Evolutionary conservation across 2,888 invertebrate genomes (phyloP).

Genomic region (Liodrosophila aerea): DNA sequence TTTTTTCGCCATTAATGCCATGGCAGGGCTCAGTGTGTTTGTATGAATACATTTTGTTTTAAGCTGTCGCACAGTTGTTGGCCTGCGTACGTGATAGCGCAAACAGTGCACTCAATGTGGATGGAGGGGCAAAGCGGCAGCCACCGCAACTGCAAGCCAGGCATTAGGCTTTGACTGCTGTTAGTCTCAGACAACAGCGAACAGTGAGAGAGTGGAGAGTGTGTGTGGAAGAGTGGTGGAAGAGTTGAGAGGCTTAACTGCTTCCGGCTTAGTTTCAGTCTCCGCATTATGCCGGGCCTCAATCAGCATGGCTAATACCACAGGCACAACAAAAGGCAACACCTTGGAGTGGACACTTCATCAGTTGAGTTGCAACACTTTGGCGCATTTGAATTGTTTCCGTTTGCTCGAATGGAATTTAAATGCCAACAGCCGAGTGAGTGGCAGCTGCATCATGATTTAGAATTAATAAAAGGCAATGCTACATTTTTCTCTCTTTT

Average conservation of each 20-base stretch:
- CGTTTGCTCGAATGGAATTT: conserved; percentile 29
- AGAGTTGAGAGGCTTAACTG: conserved; percentile 15
- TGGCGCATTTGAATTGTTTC: conserved; percentile 56
- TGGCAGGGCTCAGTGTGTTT: conserved; percentile 54
- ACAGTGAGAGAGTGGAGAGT: conserved; percentile 11
- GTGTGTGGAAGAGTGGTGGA: background rate
- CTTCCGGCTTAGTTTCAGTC: conserved; percentile 36
- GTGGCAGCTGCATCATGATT: conserved; percentile 51
- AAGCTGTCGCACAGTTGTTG: conserved; percentile 56
- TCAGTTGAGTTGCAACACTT: conserved; percentile 46
- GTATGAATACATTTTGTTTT: conserved; percentile 65
- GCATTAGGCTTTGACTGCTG: conserved; percentile 18
- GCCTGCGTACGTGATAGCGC: conserved; percentile 47
- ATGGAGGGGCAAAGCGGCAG: background rate
- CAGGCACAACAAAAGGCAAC: conserved; percentile 30
- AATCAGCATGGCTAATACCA: conserved; percentile 29
- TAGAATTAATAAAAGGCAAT: conserved; percentile 68
- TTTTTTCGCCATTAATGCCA: conserved; percentile 67
- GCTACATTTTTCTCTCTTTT: conserved; percentile 17
- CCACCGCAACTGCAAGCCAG: background rate
- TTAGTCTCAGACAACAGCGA: too few species aligned
- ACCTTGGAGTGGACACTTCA: conserved; percentile 58
- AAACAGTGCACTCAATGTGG: conserved; percentile 22
- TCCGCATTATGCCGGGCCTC: conserved; percentile 19
- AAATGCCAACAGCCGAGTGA: too few species aligned